phyloP scores from a whole-genome alignment of 2,797 vertebrate species.

The Cuculus canorus region DNA sequence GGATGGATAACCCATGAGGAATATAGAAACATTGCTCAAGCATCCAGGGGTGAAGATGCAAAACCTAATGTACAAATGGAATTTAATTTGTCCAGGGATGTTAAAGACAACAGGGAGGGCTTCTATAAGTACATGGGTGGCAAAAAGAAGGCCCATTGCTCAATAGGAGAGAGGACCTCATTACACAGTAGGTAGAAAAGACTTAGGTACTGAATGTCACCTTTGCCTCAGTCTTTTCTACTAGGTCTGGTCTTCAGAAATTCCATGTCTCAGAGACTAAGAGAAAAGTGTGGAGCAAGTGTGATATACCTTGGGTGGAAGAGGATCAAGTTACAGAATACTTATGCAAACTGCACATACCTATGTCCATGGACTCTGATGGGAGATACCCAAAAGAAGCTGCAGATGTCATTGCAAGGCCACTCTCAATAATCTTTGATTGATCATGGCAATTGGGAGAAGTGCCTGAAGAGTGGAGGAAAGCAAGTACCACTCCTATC shows the following conservation, averaged over 20 bases:
- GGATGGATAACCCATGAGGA: neutral
- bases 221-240: neutral
- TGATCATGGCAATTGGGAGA: neutral
- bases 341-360: neutral
- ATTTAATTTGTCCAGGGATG: neutral
- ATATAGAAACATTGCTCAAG: neutral
- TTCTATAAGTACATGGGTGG: neutral
- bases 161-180: neutral
- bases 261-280: neutral
- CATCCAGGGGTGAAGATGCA: neutral
- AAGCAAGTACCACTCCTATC: neutral
- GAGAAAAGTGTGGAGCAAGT: neutral
- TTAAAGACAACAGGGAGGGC: neutral
- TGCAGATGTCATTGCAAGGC: neutral
- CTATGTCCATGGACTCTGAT: neutral
- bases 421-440: neutral
- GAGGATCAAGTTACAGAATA: neutral
- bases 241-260: neutral
- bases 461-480: neutral
- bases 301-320: neutral
- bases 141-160: neutral
- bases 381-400: neutral
- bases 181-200: neutral
- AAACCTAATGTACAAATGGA: neutral
- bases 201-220: neutral